phyloP scores from a whole-genome alignment of 2,888 invertebrate species.

The Brachylomia viminalis region DNA sequence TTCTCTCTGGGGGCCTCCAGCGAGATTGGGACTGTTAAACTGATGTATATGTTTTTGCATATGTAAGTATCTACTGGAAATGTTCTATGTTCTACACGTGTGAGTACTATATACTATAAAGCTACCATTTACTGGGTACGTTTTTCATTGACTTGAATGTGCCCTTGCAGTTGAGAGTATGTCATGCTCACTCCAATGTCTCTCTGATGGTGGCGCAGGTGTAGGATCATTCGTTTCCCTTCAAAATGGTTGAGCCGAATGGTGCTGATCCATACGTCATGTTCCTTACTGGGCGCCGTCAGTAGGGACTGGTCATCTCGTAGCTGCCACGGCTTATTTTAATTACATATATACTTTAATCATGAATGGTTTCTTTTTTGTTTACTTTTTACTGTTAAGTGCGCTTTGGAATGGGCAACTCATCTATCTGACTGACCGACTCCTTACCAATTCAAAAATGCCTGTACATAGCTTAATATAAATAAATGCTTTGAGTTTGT shows the following conservation, averaged over 20 bases:
- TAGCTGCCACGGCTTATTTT: neutral
- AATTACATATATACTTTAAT: neutral
- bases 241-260: neutral
- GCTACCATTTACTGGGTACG: neutral
- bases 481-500: neutral
- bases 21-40: conserved; percentile 74
- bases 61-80: conserved; percentile 68
- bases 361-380: neutral
- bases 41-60: conserved; percentile 72
- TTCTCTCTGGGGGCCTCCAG: conserved; percentile 77
- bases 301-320: too few relatives aligned
- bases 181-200: neutral
- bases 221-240: neutral
- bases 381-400: neutral
- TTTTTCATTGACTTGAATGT: neutral
- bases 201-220: neutral
- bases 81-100: neutral
- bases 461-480: neutral
- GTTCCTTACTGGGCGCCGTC: neutral
- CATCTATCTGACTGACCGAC: too few relatives aligned
- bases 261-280: neutral
- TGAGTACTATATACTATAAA: too few relatives aligned
- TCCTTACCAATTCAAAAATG: neutral
- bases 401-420: neutral
- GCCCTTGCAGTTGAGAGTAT: neutral